Percentiles rank a stretch among this genome's conserved stretches.
These are phyloP conservation scores for Macrobrachium nipponense DNA, from an alignment of 1,140 invertebrate genomes.

Conservation along the genomic window DNA sequence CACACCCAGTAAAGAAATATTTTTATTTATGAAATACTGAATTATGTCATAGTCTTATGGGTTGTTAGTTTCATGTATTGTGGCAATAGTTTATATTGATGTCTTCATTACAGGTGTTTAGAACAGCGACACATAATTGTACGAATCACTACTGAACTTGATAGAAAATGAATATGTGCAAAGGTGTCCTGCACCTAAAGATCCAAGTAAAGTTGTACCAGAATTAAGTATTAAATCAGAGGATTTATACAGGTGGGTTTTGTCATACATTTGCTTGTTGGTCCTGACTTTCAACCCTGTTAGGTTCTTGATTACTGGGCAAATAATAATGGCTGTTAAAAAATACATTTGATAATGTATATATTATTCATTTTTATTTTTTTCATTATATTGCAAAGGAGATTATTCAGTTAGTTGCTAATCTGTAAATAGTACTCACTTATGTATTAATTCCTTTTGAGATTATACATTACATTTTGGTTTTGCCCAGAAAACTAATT, in stretches of 20 bases:
- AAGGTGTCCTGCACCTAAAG: slow-evolving; percentile 66
- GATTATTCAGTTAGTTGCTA: too few relatives aligned
- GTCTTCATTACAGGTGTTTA: not conserved
- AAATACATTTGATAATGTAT: too few relatives aligned
- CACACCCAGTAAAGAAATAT: too few relatives aligned
- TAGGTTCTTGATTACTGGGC: not conserved
- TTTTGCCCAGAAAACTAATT: too few relatives aligned
- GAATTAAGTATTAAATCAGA: slow-evolving; percentile 38
- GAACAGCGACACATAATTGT: slow-evolving; percentile 64
- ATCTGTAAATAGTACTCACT: too few relatives aligned
- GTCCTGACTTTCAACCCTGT: not conserved
- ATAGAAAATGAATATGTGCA: slow-evolving; percentile 72
- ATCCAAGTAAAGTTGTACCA: slow-evolving; percentile 27
- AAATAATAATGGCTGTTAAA: too few relatives aligned
- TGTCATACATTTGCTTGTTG: too few relatives aligned
- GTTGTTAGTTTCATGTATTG: not conserved
- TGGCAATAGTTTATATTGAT: not conserved
- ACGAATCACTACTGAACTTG: slow-evolving; percentile 70
- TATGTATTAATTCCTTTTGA: too few relatives aligned
- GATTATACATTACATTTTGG: too few relatives aligned
- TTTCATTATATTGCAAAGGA: too few relatives aligned
- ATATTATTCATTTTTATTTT: too few relatives aligned
- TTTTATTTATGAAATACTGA: too few relatives aligned
- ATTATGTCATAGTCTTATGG: not conserved
- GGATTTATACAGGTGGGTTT: slow-evolving; percentile 32